Percentiles rank a stretch among this genome's conserved stretches.
Conservation (phyloP, 30 jellyfish, hydroid and myxozoan species). For the Turritopsis rubra region DNA sequence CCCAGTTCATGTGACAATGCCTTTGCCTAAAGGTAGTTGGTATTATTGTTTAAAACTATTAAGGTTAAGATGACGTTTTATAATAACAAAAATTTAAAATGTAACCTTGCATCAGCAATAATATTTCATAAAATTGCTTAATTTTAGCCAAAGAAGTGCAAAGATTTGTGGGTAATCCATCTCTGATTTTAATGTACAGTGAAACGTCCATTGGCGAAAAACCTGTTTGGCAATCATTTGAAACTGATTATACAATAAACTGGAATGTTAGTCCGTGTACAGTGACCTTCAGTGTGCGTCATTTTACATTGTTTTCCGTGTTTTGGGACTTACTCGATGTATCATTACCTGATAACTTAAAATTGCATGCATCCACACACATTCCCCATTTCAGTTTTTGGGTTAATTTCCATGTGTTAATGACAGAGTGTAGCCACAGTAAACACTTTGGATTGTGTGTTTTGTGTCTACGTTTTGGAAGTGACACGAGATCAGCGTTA, state of each 20-base stretch:
- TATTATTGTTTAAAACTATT: neutral
- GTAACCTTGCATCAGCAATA: too few relatives aligned
- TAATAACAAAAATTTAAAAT: too few relatives aligned
- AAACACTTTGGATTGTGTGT: constrained; percentile 83
- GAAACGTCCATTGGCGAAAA: constrained; percentile 46
- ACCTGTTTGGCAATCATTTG: constrained; percentile 58
- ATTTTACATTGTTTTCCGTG: constrained; percentile 62
- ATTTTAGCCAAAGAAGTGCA: constrained; percentile 27
- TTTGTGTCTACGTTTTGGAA: constrained; percentile 56
- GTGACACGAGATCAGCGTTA: constrained; percentile 41
- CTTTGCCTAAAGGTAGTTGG: constrained; percentile 47
- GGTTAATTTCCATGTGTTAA: constrained; percentile 72
- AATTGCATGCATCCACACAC: constrained; percentile 30
- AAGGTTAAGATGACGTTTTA: too few relatives aligned
- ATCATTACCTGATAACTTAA: constrained; percentile 37
- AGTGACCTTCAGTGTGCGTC: constrained; percentile 53
- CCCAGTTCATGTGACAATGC: constrained; percentile 62
- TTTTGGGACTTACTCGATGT: constrained; percentile 45
- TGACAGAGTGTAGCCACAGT: constrained; percentile 67
- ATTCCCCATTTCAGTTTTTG: constrained; percentile 41
- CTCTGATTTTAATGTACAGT: constrained; percentile 47
- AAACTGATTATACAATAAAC: constrained; percentile 22
- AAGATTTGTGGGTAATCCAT: constrained; percentile 17
- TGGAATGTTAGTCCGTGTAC: constrained; percentile 15
- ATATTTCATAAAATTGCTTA: too few relatives aligned